Base-by-base conservation (phyloP, 1,140 invertebrate species). In the Homarus americanus region DNA sequence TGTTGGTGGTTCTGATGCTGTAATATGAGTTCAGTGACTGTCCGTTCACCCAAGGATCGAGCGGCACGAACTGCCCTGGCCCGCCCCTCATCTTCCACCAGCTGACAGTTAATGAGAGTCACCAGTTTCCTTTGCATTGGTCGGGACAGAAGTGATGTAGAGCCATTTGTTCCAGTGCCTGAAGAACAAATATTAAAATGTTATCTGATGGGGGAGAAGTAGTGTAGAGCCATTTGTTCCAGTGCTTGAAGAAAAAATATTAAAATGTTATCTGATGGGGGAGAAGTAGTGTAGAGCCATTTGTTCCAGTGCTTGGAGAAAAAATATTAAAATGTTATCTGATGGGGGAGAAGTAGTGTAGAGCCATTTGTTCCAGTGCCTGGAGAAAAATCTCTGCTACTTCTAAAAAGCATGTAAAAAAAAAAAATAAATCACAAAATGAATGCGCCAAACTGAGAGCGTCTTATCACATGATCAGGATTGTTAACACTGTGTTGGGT, bases 41-140 rank as follows among this genome's bases (percentile, higher is more conserved):
- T 97, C 40, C 99, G 95, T 94, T 99, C 99, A 1, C 98, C 98
- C 44, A 99, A 95, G 20, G 98, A 99, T 82, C 98, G 95, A 5
- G 98, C 97, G 38, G 97, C 97, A 93, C 97, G 94, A 92, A 98
- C 96, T 3, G 97, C 97, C 93, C 97, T 95, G 49, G 96, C 96
- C 40, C 94, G 93, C 38, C 95, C 95, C 94, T 98, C 98, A 92
- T 97, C 96, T 94, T 99, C 98, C 44, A 98, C 96, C 49, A 99
- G 94, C 93, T 99, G 98, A 94, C 98, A 99, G 94, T 98, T 98
- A 76, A 99, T 96, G 73, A 99, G 94, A 0, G 97, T 97, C 0
- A 99, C 97, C 75, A 99, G 94, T 94, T 99, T 99, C 10, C 98
- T 95, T 94, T 99, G 98, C 98, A 99, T 98, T 0, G 98, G 98